phyloP scores from a whole-genome alignment of 2,888 invertebrate species.

The Hedya salicella region DNA sequence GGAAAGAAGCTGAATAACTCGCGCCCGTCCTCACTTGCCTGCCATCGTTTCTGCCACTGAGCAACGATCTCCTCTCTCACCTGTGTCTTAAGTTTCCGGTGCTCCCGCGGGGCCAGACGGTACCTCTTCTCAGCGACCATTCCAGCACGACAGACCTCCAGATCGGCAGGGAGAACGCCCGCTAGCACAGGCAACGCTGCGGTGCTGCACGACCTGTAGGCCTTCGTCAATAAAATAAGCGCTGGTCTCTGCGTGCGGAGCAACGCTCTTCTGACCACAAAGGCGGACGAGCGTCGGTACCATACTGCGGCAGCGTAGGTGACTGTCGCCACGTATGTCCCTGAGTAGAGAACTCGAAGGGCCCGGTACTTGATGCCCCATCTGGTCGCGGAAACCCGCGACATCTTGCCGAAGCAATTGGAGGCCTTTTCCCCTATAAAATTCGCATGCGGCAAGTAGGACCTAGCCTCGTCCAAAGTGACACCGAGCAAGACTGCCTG shows the following conservation, averaged over 20 bases:
- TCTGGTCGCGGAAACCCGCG: slow-evolving; percentile 49
- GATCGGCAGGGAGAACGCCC: slow-evolving; percentile 50
- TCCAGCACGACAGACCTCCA: slow-evolving; percentile 31
- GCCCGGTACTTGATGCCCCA: no score
- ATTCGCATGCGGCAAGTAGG: slow-evolving; percentile 43
- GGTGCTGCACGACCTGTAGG: slow-evolving; percentile 50
- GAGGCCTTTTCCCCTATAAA: slow-evolving; percentile 46
- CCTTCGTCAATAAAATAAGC: slow-evolving; percentile 49
- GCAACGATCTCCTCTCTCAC: slow-evolving; percentile 43
- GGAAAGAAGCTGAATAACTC: slow-evolving; percentile 49
- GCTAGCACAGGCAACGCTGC: slow-evolving; percentile 51
- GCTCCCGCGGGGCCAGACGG: slow-evolving; percentile 4
- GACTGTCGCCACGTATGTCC: slow-evolving; percentile 47
- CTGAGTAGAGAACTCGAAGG: slow-evolving; percentile 46
- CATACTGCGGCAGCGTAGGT: slow-evolving; percentile 47
- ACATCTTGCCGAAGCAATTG: slow-evolving; percentile 48
- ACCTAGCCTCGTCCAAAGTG: slow-evolving; percentile 42
- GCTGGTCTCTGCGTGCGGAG: slow-evolving; percentile 46
- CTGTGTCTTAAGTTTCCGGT: neutral
- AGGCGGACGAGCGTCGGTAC: slow-evolving; percentile 32
- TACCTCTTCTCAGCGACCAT: neutral
- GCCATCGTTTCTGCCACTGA: slow-evolving; percentile 48
- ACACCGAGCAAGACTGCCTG: slow-evolving; percentile 44
- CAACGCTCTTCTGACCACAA: slow-evolving; percentile 44
- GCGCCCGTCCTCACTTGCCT: slow-evolving; percentile 40